Evolutionary conservation across 2,888 invertebrate species (phyloP), one percentile per base, ranked within the genome.

Genomic region (Napeogenes sylphis): DNA sequence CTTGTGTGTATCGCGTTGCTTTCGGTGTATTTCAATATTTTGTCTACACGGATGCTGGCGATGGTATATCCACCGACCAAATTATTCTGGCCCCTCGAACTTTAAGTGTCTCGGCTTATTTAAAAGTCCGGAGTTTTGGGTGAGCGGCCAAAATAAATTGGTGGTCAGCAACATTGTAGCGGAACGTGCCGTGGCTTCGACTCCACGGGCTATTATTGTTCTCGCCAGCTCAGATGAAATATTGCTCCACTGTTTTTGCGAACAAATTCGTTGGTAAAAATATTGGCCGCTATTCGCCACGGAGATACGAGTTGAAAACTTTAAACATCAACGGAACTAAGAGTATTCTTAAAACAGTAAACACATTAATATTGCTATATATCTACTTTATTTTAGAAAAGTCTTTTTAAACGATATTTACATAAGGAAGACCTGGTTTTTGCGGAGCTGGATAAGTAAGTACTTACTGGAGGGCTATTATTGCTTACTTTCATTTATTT

Each of bases 171-270:
- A 90, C 90, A 90, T 88, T 90, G 90, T 90, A 87, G 87, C 79
- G 73, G 90, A 84, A 90, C 90, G 90, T 90, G 90, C 90, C 90
- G 88, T 87, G 90, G 90, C 90, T 88, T 76, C 84, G 77, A 83
- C 83, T 87, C 81, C 78, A 78, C 77, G 74, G 78, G 89, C 90
- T 90, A 90, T 90, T 90, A 90, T 89, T 90, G 90, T 89, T 87
- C 89, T 85, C 87, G 85, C 86, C 87, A 86, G 87, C 86, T 83
- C 87, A 80, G 85, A 90, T 90, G 90, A 90, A 90, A 89, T 90
- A 90, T 90, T 86, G 87, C 88, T 82, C 86, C 84, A 88, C 84
- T 84, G 86, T 87, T 88, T 75, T 85, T 82, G 86, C 83, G 85
- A 85, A 84, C 74, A 80, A 85, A 86, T 83, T 85, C 81, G 83